Conservation (phyloP, 2,797 vertebrate species). For the Poeciliopsis gracilis region DNA sequence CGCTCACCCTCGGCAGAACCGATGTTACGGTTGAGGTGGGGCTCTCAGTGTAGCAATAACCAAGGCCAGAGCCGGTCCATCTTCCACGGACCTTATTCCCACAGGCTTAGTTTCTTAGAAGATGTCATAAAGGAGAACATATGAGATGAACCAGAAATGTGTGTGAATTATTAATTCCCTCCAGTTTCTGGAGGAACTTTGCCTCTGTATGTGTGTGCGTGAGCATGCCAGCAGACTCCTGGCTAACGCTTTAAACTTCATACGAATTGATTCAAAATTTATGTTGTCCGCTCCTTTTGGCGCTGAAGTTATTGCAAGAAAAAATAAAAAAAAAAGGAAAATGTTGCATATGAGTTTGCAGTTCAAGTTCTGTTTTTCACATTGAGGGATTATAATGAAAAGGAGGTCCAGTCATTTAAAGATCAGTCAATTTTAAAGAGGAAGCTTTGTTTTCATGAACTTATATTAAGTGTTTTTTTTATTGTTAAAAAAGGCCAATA, state of each 20-base stretch:
- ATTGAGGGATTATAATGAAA: constrained; percentile 30
- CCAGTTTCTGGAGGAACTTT: constrained; percentile 50
- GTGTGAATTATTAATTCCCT: constrained; percentile 77
- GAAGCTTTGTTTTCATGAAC: neutral
- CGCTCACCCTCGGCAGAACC: constrained; percentile 44
- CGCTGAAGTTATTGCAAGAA: constrained; percentile 60
- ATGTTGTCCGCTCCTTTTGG: constrained; percentile 64
- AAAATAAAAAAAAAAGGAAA: constrained; percentile 64
- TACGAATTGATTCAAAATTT: constrained; percentile 74
- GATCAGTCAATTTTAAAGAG: constrained; percentile 34
- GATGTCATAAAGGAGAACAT: constrained; percentile 71
- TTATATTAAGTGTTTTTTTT: neutral
- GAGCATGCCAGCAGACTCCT: constrained; percentile 14
- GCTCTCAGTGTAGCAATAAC: constrained; percentile 73
- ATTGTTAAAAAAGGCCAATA: neutral
- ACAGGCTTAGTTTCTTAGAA: constrained; percentile 59
- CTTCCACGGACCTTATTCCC: constrained; percentile 56
- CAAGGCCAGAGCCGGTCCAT: constrained; percentile 56
- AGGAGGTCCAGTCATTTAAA: constrained; percentile 45
- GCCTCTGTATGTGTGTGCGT: constrained; percentile 14
- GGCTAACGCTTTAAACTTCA: constrained; percentile 57
- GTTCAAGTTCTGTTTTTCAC: constrained; percentile 21
- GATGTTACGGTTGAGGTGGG: constrained; percentile 38
- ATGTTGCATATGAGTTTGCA: constrained; percentile 29
- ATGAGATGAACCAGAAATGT: constrained; percentile 60